Evolutionary conservation across 2,888 invertebrate species (phyloP).

Genomic region (Deilephila porcellus): DNA sequence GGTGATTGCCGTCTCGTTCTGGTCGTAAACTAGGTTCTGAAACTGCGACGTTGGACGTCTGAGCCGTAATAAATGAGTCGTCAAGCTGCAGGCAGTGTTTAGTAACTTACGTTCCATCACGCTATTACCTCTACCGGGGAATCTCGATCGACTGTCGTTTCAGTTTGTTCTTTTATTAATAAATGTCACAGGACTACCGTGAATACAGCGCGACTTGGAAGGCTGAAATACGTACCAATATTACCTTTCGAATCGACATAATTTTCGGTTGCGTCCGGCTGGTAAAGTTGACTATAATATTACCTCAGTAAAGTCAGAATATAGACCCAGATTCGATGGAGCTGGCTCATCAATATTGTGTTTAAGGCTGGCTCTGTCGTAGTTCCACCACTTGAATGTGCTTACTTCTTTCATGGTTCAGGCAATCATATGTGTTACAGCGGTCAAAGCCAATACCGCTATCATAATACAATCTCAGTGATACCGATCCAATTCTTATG

Average conservation of each 20-base stretch:
- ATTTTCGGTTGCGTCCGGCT: no score
- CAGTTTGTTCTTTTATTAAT: not conserved
- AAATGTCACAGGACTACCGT: no score
- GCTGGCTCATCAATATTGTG: no score
- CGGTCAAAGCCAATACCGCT: not conserved
- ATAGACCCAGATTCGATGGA: no score
- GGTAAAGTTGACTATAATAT: no score
- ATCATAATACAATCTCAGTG: not conserved
- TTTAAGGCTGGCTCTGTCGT: no score
- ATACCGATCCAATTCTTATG: not conserved
- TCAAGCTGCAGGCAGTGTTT: conserved; percentile 36
- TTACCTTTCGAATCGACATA: no score
- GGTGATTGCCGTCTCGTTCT: not conserved
- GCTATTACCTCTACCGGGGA: not conserved
- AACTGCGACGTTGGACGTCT: conserved; percentile 20
- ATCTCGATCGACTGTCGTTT: not conserved
- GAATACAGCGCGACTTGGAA: no score
- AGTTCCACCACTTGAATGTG: no score
- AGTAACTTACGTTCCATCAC: conserved; percentile 39
- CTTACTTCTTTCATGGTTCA: not conserved
- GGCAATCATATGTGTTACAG: no score
- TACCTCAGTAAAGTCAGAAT: no score
- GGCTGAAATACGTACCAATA: no score
- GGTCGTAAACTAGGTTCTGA: conserved; percentile 18
- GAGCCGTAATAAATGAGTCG: conserved; percentile 29